Conservation (phyloP, 2,797 vertebrate species). For the Poeciliopsis presidionis region DNA sequence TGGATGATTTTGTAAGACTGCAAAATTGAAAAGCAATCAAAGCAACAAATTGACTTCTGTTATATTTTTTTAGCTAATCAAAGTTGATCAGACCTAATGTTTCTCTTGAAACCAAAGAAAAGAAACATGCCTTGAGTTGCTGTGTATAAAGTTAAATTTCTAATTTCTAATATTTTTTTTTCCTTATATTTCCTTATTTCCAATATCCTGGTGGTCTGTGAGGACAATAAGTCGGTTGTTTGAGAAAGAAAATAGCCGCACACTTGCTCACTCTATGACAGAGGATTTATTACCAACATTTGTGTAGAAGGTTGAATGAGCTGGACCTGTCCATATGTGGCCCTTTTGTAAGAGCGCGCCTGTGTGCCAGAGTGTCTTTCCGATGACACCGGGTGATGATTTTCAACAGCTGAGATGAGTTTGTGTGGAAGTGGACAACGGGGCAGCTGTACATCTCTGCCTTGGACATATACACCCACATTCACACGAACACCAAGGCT, state of each 20-base stretch:
- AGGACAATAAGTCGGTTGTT: conserved; percentile 64
- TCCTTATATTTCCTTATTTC: background rate
- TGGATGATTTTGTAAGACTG: background rate
- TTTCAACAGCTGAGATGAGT: conserved; percentile 78
- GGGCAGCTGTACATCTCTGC: conserved; percentile 79
- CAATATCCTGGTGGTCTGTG: conserved; percentile 42
- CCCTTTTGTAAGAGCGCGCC: conserved; percentile 51
- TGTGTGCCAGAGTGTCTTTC: conserved; percentile 56
- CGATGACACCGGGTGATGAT: conserved; percentile 69
- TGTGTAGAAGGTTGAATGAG: conserved; percentile 72
- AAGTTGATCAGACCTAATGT: background rate
- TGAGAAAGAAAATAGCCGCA: conserved; percentile 70
- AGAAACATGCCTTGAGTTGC: background rate
- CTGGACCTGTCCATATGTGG: conserved; percentile 77
- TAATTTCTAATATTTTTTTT: background rate
- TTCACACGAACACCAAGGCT: conserved; percentile 41
- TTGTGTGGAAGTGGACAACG: conserved; percentile 74
- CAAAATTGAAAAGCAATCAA: background rate
- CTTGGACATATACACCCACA: conserved; percentile 54
- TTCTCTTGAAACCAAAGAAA: background rate
- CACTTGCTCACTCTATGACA: conserved; percentile 75
- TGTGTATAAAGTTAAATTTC: background rate
- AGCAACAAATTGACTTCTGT: background rate
- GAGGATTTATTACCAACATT: conserved; percentile 81
- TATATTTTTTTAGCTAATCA: background rate